A percentile compares a stretch with the other conserved stretches of the same genome.
phyloP scores from a whole-genome alignment of 2,888 invertebrate genomes.

The Zygogramma bicolorata region DNA sequence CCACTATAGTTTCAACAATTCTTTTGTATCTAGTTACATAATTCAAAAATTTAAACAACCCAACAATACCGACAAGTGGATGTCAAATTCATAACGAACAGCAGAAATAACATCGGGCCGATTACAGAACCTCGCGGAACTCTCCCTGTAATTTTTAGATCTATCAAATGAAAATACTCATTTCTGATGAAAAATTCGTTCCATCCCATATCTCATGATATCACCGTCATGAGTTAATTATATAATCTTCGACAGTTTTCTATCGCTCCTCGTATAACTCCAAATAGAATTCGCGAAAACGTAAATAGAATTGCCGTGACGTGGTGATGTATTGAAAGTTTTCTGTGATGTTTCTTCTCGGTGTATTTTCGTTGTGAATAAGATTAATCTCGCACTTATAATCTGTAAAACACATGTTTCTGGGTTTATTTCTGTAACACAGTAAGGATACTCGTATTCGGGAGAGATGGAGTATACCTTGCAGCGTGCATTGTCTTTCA shows the following conservation, averaged over 20 bases:
- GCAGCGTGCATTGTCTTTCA: background rate
- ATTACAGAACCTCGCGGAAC: too few relatives aligned
- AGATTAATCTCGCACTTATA: conserved; percentile 28
- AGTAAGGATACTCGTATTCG: conserved; percentile 24
- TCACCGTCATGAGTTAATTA: background rate
- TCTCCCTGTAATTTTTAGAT: too few relatives aligned
- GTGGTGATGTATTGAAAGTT: background rate
- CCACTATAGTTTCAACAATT: too few relatives aligned
- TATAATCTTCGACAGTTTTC: background rate
- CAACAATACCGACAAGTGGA: too few relatives aligned
- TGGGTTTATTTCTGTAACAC: conserved; percentile 31
- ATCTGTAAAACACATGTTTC: conserved; percentile 32
- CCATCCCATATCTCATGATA: too few relatives aligned
- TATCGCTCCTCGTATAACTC: background rate
- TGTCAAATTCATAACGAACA: too few relatives aligned
- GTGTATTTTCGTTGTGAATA: conserved; percentile 33
- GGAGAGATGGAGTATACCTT: background rate
- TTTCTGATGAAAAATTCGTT: too few relatives aligned
- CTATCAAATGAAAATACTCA: too few relatives aligned
- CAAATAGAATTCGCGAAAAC: background rate
- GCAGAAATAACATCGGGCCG: too few relatives aligned
- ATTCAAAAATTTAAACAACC: too few relatives aligned
- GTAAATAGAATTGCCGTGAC: background rate
- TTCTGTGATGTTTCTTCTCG: conserved; percentile 28
- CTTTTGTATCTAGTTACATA: too few relatives aligned